phyloP scores from a whole-genome alignment of 2,888 invertebrate genomes.

The Oxyteleia sp. region DNA sequence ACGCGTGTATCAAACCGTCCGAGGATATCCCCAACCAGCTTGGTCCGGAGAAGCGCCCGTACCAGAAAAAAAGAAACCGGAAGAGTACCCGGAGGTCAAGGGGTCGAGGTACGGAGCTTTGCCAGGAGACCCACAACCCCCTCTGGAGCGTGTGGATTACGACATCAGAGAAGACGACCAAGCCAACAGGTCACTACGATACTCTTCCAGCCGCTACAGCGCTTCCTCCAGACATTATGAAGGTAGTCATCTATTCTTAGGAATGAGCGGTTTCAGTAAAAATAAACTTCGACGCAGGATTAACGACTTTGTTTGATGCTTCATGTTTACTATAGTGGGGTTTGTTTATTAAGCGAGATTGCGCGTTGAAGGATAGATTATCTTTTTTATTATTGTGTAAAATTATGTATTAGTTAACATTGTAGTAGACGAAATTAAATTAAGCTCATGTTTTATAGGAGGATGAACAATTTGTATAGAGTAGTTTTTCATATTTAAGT shows the following conservation, averaged over 20 bases:
- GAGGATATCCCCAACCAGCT: too few relatives aligned
- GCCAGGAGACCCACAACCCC: constrained; percentile 69
- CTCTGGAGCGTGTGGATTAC: constrained; percentile 63
- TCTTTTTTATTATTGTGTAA: too few relatives aligned
- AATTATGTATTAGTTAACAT: too few relatives aligned
- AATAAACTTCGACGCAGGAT: neutral
- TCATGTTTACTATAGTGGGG: neutral
- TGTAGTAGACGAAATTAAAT: too few relatives aligned
- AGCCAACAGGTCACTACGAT: constrained; percentile 86
- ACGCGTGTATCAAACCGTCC: too few relatives aligned
- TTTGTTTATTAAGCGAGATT: neutral
- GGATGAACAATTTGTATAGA: too few relatives aligned
- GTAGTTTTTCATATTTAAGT: too few relatives aligned
- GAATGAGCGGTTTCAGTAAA: constrained; percentile 8
- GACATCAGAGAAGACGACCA: constrained; percentile 80
- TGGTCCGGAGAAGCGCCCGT: too few relatives aligned
- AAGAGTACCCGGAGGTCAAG: constrained; percentile 77
- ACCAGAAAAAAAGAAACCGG: too few relatives aligned
- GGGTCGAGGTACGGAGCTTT: constrained; percentile 72
- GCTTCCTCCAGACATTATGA: constrained; percentile 90
- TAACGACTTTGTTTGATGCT: neutral
- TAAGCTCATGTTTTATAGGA: too few relatives aligned
- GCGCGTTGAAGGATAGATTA: neutral
- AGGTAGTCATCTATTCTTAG: constrained; percentile 86
- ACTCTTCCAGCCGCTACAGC: constrained; percentile 89